A percentile compares a stretch with the other conserved stretches of the same genome.
Conservation (phyloP, 2,113 vertebrate genomes). For the Machaerirhynchus nigripectus region DNA sequence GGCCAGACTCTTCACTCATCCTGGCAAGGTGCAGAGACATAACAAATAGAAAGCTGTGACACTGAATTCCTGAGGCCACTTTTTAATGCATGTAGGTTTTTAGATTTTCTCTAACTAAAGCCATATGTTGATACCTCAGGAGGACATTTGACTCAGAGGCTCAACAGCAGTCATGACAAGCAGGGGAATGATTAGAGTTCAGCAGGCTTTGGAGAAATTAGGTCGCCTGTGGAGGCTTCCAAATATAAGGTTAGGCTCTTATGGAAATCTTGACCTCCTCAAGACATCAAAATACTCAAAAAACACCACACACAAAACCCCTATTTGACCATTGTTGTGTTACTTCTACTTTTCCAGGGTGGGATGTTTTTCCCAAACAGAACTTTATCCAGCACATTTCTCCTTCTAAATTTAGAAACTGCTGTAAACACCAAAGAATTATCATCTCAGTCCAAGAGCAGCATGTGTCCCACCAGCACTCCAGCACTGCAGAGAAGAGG, state of each 20-base stretch:
- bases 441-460: not conserved
- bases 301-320: rapidly evolving
- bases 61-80: not conserved
- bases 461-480: not conserved
- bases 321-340: not conserved
- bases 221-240: not conserved
- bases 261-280: not conserved
- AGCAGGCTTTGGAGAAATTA: not conserved
- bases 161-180: not conserved
- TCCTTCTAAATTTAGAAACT: not conserved
- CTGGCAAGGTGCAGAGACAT: not conserved
- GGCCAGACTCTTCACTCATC: not conserved
- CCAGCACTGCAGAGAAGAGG: not conserved
- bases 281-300: not conserved
- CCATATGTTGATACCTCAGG: not conserved
- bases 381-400: not conserved
- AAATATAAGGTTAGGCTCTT: not conserved
- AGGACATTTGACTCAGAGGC: not conserved
- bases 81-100: not conserved
- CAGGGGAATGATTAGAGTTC: not conserved
- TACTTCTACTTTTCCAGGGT: not conserved
- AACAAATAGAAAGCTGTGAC: not conserved
- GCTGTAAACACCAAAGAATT: not conserved
- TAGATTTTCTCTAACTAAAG: not conserved
- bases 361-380: rapidly evolving